Evolutionary conservation across 2,113 vertebrate genomes (phyloP).

Genomic region (Ceyx melanurus): DNA sequence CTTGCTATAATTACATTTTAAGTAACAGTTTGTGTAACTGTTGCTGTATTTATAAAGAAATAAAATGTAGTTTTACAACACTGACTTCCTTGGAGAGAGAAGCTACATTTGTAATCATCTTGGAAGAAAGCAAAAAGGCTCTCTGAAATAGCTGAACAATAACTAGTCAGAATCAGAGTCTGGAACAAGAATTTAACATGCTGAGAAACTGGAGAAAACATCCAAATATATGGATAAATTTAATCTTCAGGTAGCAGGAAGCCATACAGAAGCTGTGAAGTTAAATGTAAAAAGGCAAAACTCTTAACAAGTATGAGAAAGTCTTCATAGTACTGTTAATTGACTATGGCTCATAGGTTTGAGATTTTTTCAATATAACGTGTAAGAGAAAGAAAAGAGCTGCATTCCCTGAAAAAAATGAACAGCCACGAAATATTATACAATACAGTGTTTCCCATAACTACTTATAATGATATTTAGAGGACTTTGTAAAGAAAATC

Average conservation of each 20-base stretch:
- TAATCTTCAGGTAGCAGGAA: not conserved
- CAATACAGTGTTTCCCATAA: not conserved
- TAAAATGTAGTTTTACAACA: not conserved
- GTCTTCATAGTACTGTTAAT: not conserved
- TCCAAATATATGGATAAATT: not conserved
- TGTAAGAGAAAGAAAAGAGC: not conserved
- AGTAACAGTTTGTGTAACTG: not conserved
- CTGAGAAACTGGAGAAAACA: not conserved
- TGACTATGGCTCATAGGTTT: not conserved
- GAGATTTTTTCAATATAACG: not conserved
- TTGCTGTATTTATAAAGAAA: not conserved
- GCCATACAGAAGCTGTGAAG: not conserved
- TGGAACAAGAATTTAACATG: not conserved
- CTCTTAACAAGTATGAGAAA: not conserved
- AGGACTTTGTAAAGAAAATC: not conserved
- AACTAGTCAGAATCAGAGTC: not conserved
- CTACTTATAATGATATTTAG: not conserved
- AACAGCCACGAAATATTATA: not conserved
- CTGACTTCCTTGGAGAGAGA: not conserved
- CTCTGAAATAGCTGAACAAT: not conserved
- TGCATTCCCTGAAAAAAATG: not conserved
- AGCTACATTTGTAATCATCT: not conserved
- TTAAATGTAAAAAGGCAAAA: not conserved
- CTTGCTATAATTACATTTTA: not conserved
- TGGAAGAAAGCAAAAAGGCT: not conserved